Evolutionary conservation across 2,797 vertebrate species (phyloP), one percentile per base, ranked within the genome.

Genomic region (Acrocephalus scirpaceus): DNA sequence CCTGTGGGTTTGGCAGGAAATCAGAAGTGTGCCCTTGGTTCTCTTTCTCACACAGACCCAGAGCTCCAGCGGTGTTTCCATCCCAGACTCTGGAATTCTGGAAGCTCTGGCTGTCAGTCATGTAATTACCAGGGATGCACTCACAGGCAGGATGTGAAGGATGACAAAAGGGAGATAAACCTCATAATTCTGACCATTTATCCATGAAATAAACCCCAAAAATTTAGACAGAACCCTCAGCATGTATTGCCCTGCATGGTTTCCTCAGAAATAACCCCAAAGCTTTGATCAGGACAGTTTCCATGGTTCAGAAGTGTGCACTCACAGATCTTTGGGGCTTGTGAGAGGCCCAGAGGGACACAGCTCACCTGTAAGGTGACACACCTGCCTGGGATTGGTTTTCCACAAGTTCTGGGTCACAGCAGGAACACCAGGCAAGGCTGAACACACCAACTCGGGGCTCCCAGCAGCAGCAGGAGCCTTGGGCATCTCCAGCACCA

Each of bases 201-300:
- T 1, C 60, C 25, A 8, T 0, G 3, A 25, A 50, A 67, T 1
- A 22, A 32, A 56, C 32, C n/a, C 18, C 17, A 73, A 30, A 38
- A 21, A 8, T 16, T 5, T 3, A 69, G 42, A 19, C 5, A 5
- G 1, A 40, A n/a, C 30, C 11, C 32, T n/a, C 50, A 32, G 42
- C 18, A 5, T 0, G 4, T 0, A 13, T 3, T 40, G 15, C 54
- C 66, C 22, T 17, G 34, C 34, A 4, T 0, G 13, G 12, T 1
- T 53, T n/a, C 47, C 72, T 48, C 48, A 32, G 30, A 36, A 58
- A 70, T 6, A 40, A 29, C 17, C 4, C 13, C 53, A 67, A 18
- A 29, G 15, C 25, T 48, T 14, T 23, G 29, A 10, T 8, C 60
- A 36, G 51, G 47, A n/a, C 34, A 29, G 7, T 2, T 54, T 7